Evolutionary conservation across 2,888 invertebrate genomes (phyloP), one percentile per base, ranked within the genome.

Genomic region (Luperina nickerlii): DNA sequence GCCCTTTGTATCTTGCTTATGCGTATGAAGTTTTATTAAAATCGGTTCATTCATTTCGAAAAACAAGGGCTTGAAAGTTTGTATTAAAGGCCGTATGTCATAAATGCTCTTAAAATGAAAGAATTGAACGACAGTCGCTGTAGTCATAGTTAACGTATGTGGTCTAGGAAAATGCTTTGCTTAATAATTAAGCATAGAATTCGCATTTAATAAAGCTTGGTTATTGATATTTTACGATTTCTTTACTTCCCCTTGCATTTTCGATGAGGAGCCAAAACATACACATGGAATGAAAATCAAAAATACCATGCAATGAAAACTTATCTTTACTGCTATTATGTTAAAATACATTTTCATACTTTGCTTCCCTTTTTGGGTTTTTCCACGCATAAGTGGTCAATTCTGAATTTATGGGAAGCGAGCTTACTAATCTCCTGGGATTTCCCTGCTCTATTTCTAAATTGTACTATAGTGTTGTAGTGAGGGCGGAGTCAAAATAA

Each of bases 341-440:
- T 82, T 90, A 93, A 89, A 90, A 91, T 88, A 72, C 77, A 83
- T 86, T 91, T 90, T 93, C 74, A 76, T 76, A 77, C 57, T 69
- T 76, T 73, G 54, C 66, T 11, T 45, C 7, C 27, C 54, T 80
- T 90, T 92, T 91, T 88, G 74, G 84, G 86, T 87, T 92, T 93
- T 94, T 92, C 90, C 88, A 82, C 90, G 90, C 90, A 90, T 92
- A 94, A 93, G 93, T 92, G 93, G 92, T 94, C 94, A 94, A 95
- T 95, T 94, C 92, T 91, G 90, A 94, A 95, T 95, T 94, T 95
- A 95, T 95, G 92, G 93, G 93, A 91, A 92, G 90, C 90, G 89
- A 93, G 94, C 93, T 94, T 94, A 93, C 92, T 90, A 92, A 92
- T 90, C 94, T 92, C 93, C 89, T 88, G 92, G 92, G 94, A 92